phyloP scores from a whole-genome alignment of 2,797 vertebrate species.

The Cottoperca gobio region DNA sequence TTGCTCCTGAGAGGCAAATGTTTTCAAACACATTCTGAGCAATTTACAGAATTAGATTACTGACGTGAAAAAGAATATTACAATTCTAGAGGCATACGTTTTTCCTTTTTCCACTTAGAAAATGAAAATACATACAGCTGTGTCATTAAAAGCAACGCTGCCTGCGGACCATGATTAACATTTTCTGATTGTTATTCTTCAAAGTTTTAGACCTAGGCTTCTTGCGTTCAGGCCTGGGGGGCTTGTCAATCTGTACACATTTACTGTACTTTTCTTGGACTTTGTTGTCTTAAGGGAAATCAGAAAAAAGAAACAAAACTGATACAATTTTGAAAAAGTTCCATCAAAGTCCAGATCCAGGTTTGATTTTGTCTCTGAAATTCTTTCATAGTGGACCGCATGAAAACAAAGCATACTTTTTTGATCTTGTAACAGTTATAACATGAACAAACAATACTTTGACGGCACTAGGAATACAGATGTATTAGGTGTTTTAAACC shows the following conservation, averaged over 20 bases:
- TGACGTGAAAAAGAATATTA: conserved; percentile 39
- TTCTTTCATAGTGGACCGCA: background rate
- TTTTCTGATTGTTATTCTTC: conserved; percentile 66
- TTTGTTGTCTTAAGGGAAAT: conserved; percentile 45
- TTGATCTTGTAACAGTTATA: background rate
- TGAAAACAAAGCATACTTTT: background rate
- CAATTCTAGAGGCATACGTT: conserved; percentile 49
- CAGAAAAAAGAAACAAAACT: conserved; percentile 23
- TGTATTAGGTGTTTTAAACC: background rate
- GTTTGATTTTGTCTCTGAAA: conserved; percentile 14
- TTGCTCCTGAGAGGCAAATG: conserved; percentile 1
- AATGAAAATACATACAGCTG: conserved; percentile 50
- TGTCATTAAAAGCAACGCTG: conserved; percentile 59
- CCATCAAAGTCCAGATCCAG: conserved; percentile 6
- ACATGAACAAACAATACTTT: conserved; percentile 7
- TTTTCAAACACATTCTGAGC: conserved; percentile 18
- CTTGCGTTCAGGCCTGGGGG: conserved; percentile 52
- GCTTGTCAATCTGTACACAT: conserved; percentile 24
- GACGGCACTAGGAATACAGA: background rate
- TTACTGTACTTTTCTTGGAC: conserved; percentile 27
- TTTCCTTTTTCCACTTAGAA: conserved; percentile 41
- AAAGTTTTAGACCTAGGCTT: conserved; percentile 61
- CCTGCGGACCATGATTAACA: conserved; percentile 69
- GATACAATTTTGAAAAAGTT: conserved; percentile 17
- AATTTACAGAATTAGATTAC: conserved; percentile 16